A percentile compares a stretch with the other conserved stretches of the same genome.
These are phyloP conservation scores for Macrosoma leucophasiata DNA, from an alignment of 2,888 invertebrate species.

Conservation along the genomic window DNA sequence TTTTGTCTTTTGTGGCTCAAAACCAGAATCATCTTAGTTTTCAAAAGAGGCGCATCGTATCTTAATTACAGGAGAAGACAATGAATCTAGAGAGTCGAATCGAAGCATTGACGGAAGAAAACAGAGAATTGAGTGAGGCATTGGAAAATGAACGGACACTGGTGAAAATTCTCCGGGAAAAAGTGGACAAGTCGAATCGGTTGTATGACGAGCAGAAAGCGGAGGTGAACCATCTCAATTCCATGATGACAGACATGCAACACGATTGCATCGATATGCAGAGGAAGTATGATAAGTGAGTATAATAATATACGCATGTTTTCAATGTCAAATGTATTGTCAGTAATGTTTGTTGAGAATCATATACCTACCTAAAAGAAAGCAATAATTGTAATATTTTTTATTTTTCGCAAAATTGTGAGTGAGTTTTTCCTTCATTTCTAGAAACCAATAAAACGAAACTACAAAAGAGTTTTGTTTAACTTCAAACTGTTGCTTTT, in stretches of 20 bases:
- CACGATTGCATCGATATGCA: conserved; percentile 59
- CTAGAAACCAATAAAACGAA: too few species aligned
- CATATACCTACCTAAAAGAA: too few species aligned
- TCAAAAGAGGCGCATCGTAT: too few species aligned
- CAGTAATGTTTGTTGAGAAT: not conserved
- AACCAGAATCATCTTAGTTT: too few species aligned
- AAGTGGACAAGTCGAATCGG: conserved; percentile 64
- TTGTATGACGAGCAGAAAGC: conserved; percentile 69
- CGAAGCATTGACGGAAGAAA: conserved; percentile 65
- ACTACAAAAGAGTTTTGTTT: too few species aligned
- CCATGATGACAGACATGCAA: conserved; percentile 58
- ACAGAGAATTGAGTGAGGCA: conserved; percentile 60
- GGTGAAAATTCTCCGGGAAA: conserved; percentile 64
- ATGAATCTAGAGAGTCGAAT: conserved; percentile 61
- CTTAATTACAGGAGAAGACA: conserved; percentile 54
- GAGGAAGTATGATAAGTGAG: conserved; percentile 63
- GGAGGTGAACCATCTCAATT: conserved; percentile 59
- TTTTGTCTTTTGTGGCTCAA: too few species aligned
- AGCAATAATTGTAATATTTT: too few species aligned
- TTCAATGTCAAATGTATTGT: not conserved
- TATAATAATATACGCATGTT: conserved; percentile 7
- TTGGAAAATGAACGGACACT: conserved; percentile 73
- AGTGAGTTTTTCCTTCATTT: too few species aligned
- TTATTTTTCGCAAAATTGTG: too few species aligned
- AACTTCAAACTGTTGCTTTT: too few species aligned